phyloP scores from a whole-genome alignment of 2,113 vertebrate genomes.

The Neodon shergylaensis region DNA sequence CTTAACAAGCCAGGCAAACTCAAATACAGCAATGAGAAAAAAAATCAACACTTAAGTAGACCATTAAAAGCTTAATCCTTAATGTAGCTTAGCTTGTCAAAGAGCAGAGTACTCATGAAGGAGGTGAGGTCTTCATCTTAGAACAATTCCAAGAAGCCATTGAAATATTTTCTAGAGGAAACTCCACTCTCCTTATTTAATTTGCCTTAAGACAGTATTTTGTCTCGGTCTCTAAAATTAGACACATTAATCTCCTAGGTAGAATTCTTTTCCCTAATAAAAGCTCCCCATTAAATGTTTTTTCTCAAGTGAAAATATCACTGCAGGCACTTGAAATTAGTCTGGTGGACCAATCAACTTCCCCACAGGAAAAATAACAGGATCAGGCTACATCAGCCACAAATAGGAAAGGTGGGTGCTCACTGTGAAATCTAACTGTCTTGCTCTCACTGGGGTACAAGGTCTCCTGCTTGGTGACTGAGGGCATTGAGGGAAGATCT shows the following conservation, averaged over 20 bases:
- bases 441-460: not conserved
- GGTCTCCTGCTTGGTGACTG: not conserved
- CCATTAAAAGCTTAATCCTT: not conserved
- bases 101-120: not conserved
- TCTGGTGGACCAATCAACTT: not conserved
- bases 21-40: not conserved
- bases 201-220: conserved; percentile 53
- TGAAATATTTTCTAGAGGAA: conserved; percentile 45
- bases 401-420: not conserved
- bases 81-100: not conserved
- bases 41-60: not conserved
- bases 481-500: not conserved
- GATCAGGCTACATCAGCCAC: not conserved
- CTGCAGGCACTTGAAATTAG: conserved; percentile 50
- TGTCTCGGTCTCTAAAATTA: conserved; percentile 49
- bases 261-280: conserved; percentile 21
- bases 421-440: not conserved
- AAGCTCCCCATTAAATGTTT: conserved; percentile 12
- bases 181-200: conserved; percentile 7
- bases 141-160: conserved; percentile 33
- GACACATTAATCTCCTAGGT: conserved; percentile 39
- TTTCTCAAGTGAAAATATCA: conserved; percentile 52
- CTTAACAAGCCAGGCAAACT: not conserved
- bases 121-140: not conserved
- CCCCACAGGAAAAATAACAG: not conserved